These are phyloP conservation scores for Caenorhabditis macrosperma DNA, from an alignment of 2,888 invertebrate genomes.

Conservation along the genomic window DNA sequence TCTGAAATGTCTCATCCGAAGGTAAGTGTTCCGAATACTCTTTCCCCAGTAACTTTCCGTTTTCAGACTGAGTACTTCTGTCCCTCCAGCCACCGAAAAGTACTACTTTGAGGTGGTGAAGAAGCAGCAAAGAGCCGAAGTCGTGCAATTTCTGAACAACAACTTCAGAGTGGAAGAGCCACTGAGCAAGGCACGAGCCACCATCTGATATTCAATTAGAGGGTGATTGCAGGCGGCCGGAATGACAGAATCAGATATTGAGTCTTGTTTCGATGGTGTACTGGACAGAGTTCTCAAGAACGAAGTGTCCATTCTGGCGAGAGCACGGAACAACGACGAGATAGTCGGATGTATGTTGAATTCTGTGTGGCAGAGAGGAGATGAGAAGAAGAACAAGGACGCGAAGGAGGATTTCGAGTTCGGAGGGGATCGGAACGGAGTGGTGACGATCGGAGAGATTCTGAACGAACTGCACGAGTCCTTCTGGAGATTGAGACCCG, in stretches of 20 bases:
- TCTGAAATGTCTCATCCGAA: slow-evolving; percentile 2
- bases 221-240: slow-evolving; percentile 25
- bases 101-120: slow-evolving; percentile 36
- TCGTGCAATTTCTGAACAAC: slow-evolving; percentile 30
- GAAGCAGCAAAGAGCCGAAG: slow-evolving; percentile 6
- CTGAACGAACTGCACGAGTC: slow-evolving; percentile 38
- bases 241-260: slow-evolving; percentile 31
- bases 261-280: slow-evolving; percentile 22
- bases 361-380: slow-evolving; percentile 39
- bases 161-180: slow-evolving; percentile 41
- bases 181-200: slow-evolving; percentile 23
- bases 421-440: slow-evolving; percentile 25
- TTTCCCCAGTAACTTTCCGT: neutral
- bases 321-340: slow-evolving; percentile 10
- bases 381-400: slow-evolving; percentile 23
- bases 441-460: slow-evolving; percentile 34
- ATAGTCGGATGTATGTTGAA: slow-evolving; percentile 46
- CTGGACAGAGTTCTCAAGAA: slow-evolving; percentile 24
- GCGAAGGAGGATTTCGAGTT: slow-evolving; percentile 34
- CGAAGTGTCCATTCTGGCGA: slow-evolving; percentile 38
- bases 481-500: slow-evolving; percentile 24
- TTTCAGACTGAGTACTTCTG: slow-evolving; percentile 21
- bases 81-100: slow-evolving; percentile 15
- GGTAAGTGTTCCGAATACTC: neutral
- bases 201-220: neutral